Percentiles rank a stretch among this genome's conserved stretches.
These are phyloP conservation scores for Canis aureus DNA, from an alignment of 2,113 vertebrate genomes.

Conservation along the genomic window DNA sequence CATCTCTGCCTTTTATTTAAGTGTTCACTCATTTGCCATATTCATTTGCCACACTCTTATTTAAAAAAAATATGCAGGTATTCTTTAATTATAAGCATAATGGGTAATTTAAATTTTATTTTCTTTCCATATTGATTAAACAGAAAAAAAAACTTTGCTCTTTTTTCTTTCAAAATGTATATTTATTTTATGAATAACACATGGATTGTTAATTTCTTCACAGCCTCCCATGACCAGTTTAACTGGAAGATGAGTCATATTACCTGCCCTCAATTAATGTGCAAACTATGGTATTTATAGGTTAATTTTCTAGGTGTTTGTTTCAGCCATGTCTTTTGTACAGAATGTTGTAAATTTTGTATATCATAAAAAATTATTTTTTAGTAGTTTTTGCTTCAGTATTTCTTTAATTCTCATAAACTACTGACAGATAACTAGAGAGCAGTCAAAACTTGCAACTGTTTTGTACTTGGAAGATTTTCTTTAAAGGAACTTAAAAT, in stretches of 20 bases:
- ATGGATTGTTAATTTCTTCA: background rate
- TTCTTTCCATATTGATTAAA: slow-evolving; percentile 1
- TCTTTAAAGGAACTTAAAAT: background rate
- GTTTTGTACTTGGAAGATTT: background rate
- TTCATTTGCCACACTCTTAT: background rate
- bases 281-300: background rate
- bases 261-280: background rate
- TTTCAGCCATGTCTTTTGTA: background rate
- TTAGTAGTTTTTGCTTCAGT: background rate
- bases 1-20: background rate
- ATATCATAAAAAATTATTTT: background rate
- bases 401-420: slow-evolving; percentile 3
- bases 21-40: background rate
- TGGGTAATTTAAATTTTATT: background rate
- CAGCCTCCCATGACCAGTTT: background rate
- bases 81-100: background rate
- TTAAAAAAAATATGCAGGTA: background rate
- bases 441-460: background rate
- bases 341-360: background rate
- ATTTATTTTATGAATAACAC: background rate
- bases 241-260: background rate
- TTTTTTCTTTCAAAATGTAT: background rate
- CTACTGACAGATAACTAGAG: background rate
- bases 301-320: background rate
- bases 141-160: background rate